Conservation (phyloP, 1,140 invertebrate species). For the Pristionchus pacificus region DNA sequence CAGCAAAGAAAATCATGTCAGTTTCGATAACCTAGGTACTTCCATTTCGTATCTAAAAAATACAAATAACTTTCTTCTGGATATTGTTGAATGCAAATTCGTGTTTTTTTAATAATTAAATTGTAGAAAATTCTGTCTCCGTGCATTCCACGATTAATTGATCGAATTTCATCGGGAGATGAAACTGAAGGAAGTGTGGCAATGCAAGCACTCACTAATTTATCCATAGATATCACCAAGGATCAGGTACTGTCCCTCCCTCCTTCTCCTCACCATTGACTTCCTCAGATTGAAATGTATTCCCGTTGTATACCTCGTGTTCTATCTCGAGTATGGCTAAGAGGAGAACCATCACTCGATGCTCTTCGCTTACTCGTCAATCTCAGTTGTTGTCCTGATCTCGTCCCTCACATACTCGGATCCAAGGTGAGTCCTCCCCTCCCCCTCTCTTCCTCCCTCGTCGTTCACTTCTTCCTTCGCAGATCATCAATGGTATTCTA, state of each 20-base stretch:
- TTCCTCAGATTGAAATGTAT: slow-evolving; percentile 20
- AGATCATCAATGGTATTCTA: slow-evolving; percentile 41
- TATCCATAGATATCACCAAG: slow-evolving; percentile 38
- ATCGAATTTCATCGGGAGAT: slow-evolving; percentile 30
- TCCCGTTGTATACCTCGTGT: slow-evolving; percentile 42
- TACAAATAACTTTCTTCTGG: no score
- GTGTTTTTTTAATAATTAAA: no score
- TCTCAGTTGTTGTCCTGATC: slow-evolving; percentile 66
- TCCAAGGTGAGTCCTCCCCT: slow-evolving; percentile 64
- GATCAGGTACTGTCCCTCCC: slow-evolving; percentile 21
- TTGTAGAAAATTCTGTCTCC: slow-evolving; percentile 31
- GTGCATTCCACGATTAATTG: slow-evolving; percentile 31
- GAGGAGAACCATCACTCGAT: slow-evolving; percentile 60
- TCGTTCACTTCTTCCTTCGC: slow-evolving; percentile 15
- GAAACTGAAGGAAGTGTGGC: slow-evolving; percentile 46
- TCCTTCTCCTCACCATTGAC: not conserved
- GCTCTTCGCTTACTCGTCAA: slow-evolving; percentile 68
- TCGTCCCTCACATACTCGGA: slow-evolving; percentile 66
- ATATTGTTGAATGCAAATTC: no score
- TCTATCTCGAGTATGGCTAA: slow-evolving; percentile 39
- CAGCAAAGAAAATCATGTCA: slow-evolving; percentile 38
- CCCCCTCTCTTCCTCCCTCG: no score
- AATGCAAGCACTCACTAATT: slow-evolving; percentile 46
- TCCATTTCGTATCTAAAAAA: not conserved
- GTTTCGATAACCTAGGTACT: not conserved